These are phyloP conservation scores for Epinotia demarniana DNA, from an alignment of 2,888 invertebrate genomes.

Conservation along the genomic window DNA sequence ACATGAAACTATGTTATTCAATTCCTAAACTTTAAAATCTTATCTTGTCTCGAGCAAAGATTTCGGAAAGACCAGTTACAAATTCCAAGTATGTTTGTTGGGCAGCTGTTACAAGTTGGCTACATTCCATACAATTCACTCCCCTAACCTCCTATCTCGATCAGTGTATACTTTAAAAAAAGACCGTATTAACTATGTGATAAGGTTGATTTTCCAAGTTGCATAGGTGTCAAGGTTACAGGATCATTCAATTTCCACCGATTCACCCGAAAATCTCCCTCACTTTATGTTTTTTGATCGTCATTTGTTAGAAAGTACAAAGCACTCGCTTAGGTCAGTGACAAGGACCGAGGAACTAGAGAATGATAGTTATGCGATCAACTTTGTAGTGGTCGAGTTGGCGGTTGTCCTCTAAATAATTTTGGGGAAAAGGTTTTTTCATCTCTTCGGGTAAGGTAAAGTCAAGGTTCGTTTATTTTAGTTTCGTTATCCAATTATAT, in stretches of 20 bases:
- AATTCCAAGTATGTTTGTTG: background rate
- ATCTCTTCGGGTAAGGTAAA: too few species aligned
- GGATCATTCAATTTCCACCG: background rate
- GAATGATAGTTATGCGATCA: background rate
- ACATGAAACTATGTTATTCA: too few species aligned
- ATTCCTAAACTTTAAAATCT: too few species aligned
- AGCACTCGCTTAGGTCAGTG: conserved; percentile 16
- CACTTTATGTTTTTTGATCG: conserved; percentile 36
- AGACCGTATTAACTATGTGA: background rate
- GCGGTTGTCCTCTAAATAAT: conserved; percentile 11
- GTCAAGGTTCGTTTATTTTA: too few species aligned
- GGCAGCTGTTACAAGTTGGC: conserved; percentile 23
- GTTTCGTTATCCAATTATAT: too few species aligned
- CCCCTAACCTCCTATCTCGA: background rate
- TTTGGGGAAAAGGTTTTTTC: background rate
- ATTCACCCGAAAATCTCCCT: conserved; percentile 13
- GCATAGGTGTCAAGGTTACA: background rate
- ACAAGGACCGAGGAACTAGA: conserved; percentile 6
- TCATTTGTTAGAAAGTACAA: conserved; percentile 34
- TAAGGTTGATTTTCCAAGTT: background rate
- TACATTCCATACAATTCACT: conserved; percentile 21
- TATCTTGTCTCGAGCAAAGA: background rate
- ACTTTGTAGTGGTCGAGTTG: conserved; percentile 13
- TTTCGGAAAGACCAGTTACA: background rate
- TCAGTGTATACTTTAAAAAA: background rate